Base-by-base conservation (phyloP, 2,113 vertebrate species). In the Limnothrissa miodon region DNA sequence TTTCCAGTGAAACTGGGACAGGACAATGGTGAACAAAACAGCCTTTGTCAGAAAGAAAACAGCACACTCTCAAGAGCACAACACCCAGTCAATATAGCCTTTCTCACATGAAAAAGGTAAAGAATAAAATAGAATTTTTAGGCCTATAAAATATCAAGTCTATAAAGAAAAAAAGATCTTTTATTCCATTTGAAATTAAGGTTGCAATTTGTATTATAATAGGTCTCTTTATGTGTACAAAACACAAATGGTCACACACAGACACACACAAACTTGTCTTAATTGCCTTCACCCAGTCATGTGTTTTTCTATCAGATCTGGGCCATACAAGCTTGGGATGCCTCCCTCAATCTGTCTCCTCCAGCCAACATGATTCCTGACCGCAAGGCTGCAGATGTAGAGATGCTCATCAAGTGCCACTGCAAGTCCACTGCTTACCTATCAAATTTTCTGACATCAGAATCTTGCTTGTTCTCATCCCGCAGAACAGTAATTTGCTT, bases 371-470 rank as follows among this genome's bases (percentile, higher is more conserved):
- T 94, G 90, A 92, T 96, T 91, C 95, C 96, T 90, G 95, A 96
- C 92, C 94, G 94, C 90, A 95, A 95, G 90, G 95, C 96, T 79
- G 94, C 92, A 89, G 91, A 95, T 89, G 85, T 95, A 90, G 94
- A 94, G 91, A 86, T 85, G 87, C 87, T 92, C 87, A 94, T 96
- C 90, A 93, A 95, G 88, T 94, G 92, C 0, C 95, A 96, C 87
- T 95, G 95, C 93, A 94, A 91, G 94, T 95, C 82, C 88, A 95
- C 92, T 94, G 95, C 90, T 95, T 96, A 92, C 93, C 95, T 86
- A 91, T 97, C 91, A 93, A 82, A 82, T 96, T 96, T 93, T 94
- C 95, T 90, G 93, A 95, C 91, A 91, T 96, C 89, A 94, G 90
- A 92, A 95, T 94, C 95, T 95, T 90, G 90, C 93, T 94, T 59